Conservation (phyloP, 2,888 invertebrate species). For the Apamea epomidion region DNA sequence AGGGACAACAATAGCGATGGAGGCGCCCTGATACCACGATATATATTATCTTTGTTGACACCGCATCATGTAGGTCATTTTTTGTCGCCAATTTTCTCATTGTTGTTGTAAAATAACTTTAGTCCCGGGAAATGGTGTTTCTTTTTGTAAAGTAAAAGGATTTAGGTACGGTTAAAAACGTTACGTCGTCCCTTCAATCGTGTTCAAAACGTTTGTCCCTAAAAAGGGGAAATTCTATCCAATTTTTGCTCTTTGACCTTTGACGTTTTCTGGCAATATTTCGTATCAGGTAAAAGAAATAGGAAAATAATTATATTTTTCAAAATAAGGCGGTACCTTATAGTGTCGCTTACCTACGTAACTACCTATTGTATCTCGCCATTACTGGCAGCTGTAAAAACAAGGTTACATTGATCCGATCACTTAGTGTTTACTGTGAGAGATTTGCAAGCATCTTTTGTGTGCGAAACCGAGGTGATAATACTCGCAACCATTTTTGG, state of each 20-base stretch:
- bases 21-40: conserved; percentile 86
- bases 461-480: conserved; percentile 72
- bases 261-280: conserved; percentile 30
- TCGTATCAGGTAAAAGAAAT: conserved; percentile 30
- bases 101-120: conserved; percentile 83
- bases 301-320: conserved; percentile 32
- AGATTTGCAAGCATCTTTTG: conserved; percentile 82
- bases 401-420: conserved; percentile 76
- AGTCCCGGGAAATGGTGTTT: conserved; percentile 71
- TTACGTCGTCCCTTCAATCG: conserved; percentile 49
- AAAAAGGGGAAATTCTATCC: conserved; percentile 41
- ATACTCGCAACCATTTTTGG: conserved; percentile 70
- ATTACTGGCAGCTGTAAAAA: conserved; percentile 63
- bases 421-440: conserved; percentile 79
- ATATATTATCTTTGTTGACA: conserved; percentile 88
- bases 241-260: conserved; percentile 54
- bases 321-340: conserved; percentile 30
- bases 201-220: conserved; percentile 43
- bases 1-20: conserved; percentile 86
- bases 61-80: conserved; percentile 87
- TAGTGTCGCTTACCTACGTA: not conserved
- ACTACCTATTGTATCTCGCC: conserved; percentile 31
- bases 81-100: conserved; percentile 85
- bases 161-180: conserved; percentile 59
- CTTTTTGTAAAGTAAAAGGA: conserved; percentile 68